Base-by-base conservation (phyloP, 2,888 invertebrate genomes). In the Shargacucullia verbasci region DNA sequence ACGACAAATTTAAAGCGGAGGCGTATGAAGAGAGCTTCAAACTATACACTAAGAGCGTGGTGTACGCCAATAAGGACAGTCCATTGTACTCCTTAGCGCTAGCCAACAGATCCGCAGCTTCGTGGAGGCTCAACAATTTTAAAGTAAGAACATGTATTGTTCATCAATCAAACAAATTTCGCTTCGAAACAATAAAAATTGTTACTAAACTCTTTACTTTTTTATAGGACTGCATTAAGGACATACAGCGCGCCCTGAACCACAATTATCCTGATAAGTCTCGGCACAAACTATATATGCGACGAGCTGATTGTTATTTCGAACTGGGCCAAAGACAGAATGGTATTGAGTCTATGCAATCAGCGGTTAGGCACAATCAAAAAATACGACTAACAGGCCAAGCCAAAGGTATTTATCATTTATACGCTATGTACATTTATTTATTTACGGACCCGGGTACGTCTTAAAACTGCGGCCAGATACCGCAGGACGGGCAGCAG, bases 91-190 rank as follows among this genome's bases (percentile, higher is more conserved):
- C 95, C 0, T 80, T 96, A 44, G 96, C 96, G 0, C 85, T 96
- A 49, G 96, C 96, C 0, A 97, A 97, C 76, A 92, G 97, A 81
- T 96, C 97, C 10, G 96, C 96, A 13, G 95, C 95, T 8, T 89
- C 96, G 40, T 92, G 95, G 75, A 93, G 95, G 70, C 80, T 96
- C 81, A 92, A 94, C 55, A 91, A 92, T 76, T 96, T 92, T 85
- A 80, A 95, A 91, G 96, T 96, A 8, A 29, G 29, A 1, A 7
- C 7, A 6, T 7, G 5, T 29, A 4, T 29, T 9, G 2, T 29
- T 9, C 2, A 29, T 29, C 7, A 9, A 1, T 29, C 29, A 29
- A 20, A 20, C 20, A 20, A 20, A 2, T 20, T 2, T 20, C 20
- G 20, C 20, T 20, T 20, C 20, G 2, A 20, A 20, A 20, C 20